These are phyloP conservation scores for Altica lythri DNA, from an alignment of 2,888 invertebrate species.

Conservation along the genomic window DNA sequence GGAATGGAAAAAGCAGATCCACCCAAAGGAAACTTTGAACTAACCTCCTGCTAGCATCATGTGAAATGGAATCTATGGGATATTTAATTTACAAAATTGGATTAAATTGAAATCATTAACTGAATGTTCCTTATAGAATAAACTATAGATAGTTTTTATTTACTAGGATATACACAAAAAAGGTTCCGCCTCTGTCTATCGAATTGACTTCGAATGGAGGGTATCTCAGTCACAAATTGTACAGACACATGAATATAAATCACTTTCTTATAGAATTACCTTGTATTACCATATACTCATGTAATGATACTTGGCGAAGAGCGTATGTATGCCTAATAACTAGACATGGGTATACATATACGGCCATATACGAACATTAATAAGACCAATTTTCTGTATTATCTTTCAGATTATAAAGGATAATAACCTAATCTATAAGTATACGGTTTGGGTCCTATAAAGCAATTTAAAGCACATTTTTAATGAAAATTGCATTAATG, in stretches of 20 bases:
- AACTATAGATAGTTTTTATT: too few relatives aligned
- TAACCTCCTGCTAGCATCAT: too few relatives aligned
- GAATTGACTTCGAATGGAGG: background rate
- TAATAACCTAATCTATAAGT: background rate
- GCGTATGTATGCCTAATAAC: conserved; percentile 1
- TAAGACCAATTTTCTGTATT: conserved; percentile 2
- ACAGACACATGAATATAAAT: conserved; percentile 3
- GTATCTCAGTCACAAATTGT: background rate
- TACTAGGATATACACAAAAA: too few relatives aligned
- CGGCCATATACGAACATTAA: background rate
- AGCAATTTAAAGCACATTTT: too few relatives aligned
- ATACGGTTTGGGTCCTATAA: background rate
- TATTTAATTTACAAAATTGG: too few relatives aligned
- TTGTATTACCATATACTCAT: conserved; percentile 3
- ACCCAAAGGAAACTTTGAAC: too few relatives aligned
- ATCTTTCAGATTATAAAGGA: background rate
- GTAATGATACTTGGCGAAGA: background rate
- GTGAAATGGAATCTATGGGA: too few relatives aligned
- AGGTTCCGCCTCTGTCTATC: background rate
- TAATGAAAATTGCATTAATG: too few relatives aligned
- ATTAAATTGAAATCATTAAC: too few relatives aligned
- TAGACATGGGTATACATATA: background rate
- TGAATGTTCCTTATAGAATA: too few relatives aligned
- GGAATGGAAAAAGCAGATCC: too few relatives aligned
- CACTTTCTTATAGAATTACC: conserved; percentile 1